Conservation (phyloP, 2,113 vertebrate genomes). For the Ctenomys sociabilis region DNA sequence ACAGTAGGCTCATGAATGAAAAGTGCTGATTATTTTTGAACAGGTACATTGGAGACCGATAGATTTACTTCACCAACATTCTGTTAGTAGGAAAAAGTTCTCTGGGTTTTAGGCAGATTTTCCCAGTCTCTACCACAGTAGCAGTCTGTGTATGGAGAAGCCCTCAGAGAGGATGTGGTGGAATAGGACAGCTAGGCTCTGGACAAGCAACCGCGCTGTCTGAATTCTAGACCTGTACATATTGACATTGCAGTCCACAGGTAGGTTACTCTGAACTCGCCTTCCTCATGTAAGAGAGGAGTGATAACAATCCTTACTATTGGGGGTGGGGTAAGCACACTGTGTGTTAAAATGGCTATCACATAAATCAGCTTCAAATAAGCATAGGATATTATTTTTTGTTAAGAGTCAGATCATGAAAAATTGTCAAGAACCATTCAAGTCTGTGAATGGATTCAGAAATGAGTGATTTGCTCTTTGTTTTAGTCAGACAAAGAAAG, state of each 20-base stretch:
- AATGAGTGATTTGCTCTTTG: neutral
- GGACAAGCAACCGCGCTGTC: neutral
- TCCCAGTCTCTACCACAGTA: neutral
- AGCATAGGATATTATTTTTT: neutral
- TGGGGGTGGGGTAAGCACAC: neutral
- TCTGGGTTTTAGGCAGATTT: neutral
- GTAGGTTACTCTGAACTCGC: neutral
- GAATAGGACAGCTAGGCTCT: neutral
- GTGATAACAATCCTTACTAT: neutral
- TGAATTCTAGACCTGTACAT: neutral
- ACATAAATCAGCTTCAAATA: neutral
- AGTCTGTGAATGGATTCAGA: neutral
- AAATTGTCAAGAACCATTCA: neutral
- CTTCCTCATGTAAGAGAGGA: neutral
- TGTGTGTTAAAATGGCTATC: neutral
- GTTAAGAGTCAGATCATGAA: neutral
- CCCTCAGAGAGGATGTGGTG: neutral
- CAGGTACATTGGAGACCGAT: neutral
- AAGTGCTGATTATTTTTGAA: constrained; percentile 55
- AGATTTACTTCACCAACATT: neutral
- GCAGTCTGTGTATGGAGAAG: neutral
- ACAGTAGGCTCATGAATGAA: neutral
- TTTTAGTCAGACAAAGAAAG: neutral
- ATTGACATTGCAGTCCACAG: neutral
- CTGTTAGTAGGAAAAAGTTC: neutral